Base-by-base conservation (phyloP, 2,888 invertebrate genomes). In the Agriopis leucophaearia region DNA sequence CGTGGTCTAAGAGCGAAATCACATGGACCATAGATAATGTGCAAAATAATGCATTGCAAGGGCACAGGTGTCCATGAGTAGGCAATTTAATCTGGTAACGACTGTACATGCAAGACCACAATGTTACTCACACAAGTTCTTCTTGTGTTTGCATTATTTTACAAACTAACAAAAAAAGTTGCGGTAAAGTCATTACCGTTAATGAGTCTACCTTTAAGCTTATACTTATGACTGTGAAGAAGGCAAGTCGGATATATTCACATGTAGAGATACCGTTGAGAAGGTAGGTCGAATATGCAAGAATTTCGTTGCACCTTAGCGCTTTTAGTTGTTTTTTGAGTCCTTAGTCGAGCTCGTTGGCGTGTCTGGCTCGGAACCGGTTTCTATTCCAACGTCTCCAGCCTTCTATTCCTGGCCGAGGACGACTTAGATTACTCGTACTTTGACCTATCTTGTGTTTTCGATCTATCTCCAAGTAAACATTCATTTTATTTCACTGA, bases 311-410 rank as follows among this genome's bases (percentile, higher is more conserved):
- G 58, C 67, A 67, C 12, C 58, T 57, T 54, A 61, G 66, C 61
- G 40, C 51, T 44, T 54, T 67, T 56, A 58, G 55, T 64, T 44
- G 67, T 68, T 68, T 63, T 36, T 60, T 38, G 59, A 45, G 45
- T 57, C 40, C 54, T 59, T 38, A 40, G 15, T 10, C 42, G 38
- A n/a, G 47, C 51, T 57, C 44, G 35, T 16, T 36, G 44, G 44
- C 64, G 45, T 60, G 68, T 69, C 56, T 56, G 59, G 13, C 63
- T 58, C 18, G 27, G 60, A 64, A 69, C 68, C 68, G 68, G 68
- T 69, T 64, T 61, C 48, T 67, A 55, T 55, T 50, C 67, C 63
- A 58, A 54, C 60, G 38, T 59, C 48, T 48, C 48, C 58, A 59
- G 36, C 51, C 36, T 40, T 55, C 68, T 69, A 69, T 64, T 64